Percentiles rank a stretch among this genome's conserved stretches.
Conservation (phyloP, 2,888 invertebrate species). For the Teleiodes luculella region DNA sequence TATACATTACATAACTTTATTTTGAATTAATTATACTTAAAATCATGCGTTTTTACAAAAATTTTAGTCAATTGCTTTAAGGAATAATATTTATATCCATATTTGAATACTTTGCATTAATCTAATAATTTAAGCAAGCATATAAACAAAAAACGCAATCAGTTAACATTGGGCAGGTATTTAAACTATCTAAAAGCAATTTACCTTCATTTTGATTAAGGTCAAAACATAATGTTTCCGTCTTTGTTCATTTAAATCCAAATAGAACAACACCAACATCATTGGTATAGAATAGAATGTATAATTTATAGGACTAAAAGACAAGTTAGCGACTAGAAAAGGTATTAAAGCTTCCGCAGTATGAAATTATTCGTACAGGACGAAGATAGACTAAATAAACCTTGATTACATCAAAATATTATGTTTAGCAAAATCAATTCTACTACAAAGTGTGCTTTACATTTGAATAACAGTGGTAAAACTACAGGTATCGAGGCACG, state of each 20-base stretch:
- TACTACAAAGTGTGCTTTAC: conserved; percentile 7
- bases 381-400: neutral
- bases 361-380: no score
- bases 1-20: no score
- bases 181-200: conserved; percentile 4
- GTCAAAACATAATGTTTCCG: neutral
- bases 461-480: conserved; percentile 2
- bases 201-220: conserved; percentile 11
- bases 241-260: no score
- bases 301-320: neutral
- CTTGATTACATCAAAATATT: neutral
- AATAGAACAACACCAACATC: no score
- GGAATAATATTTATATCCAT: no score
- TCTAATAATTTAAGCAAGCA: neutral
- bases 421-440: neutral
- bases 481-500: neutral
- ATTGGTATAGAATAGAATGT: no score
- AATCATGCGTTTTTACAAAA: no score
- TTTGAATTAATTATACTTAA: no score
- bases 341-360: conserved; percentile 13
- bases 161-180: neutral
- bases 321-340: conserved; percentile 18
- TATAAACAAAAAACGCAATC: neutral
- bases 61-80: no score
- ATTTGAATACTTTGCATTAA: no score